Base-by-base conservation (phyloP, 2,113 vertebrate genomes). In the Megaptera novaeangliae region DNA sequence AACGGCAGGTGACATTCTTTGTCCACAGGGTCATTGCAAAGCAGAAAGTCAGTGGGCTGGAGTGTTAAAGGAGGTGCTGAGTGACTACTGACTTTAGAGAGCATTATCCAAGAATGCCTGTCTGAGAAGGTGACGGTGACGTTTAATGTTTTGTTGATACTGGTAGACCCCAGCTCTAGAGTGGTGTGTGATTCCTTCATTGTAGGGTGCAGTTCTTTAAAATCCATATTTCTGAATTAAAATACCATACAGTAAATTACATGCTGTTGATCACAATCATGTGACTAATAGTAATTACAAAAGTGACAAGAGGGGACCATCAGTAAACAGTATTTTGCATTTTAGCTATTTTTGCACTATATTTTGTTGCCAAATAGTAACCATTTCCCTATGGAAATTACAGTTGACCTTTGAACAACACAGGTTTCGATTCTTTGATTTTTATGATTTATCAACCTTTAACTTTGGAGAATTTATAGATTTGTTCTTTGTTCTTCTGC, bases 371-470 rank as follows among this genome's bases (percentile, higher is more conserved):
- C 64, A 52, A 13, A 44, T 59, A 20, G 44, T 85, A 92, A 36
- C 72, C 31, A 25, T 95, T 88, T 94, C 34, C 7, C 82, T 80
- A 23, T 77, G 44, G 71, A 46, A 41, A 63, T 89, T 34, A 55
- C 68, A 80, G 77, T 57, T 80, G 52, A 39, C 21, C 11, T 49
- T 36, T 80, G 49, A 80, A 80, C n/a, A 80, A 80, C 52, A 55
- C 34, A 39, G 21, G 52, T 57, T 80, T 80, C 66, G 31, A 21
- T 41, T 88, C 61, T 83, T 92, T 95, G 11, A 63, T 66, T 93
- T 94, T 88, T 95, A 77, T 63, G 31, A 68, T 66, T 87, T 94
- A 46, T 77, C 69, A 92, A 29, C 52, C 87, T 95, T 95, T 36
- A 95, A 13, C 57, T 94, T 94, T 44, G 44, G 21, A 91, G 57